phyloP scores from a whole-genome alignment of 2,113 vertebrate species.

The Calonectris borealis region DNA sequence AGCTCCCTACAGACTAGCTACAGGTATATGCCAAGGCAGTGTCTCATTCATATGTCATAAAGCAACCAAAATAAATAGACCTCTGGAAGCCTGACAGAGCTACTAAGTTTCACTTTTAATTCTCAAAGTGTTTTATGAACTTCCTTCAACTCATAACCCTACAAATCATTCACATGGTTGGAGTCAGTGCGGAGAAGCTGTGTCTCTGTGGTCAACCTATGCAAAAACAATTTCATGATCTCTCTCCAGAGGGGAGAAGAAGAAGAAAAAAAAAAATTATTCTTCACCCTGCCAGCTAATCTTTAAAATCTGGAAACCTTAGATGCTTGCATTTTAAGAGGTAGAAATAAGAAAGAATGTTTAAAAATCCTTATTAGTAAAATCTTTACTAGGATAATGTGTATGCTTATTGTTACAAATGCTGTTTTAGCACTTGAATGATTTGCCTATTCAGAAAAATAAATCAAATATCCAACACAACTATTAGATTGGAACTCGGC shows the following conservation, averaged over 20 bases:
- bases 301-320: conserved; percentile 21
- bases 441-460: background rate
- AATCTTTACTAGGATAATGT: background rate
- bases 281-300: conserved; percentile 6
- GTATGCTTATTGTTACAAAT: background rate
- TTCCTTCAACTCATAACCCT: background rate
- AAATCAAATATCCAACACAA: background rate
- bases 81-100: background rate
- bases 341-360: background rate
- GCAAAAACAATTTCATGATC: background rate
- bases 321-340: conserved; percentile 1
- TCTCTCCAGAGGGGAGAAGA: background rate
- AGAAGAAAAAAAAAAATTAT: background rate
- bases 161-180: background rate
- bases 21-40: background rate
- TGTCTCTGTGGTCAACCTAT: background rate
- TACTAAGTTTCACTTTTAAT: background rate
- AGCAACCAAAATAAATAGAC: background rate
- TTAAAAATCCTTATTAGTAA: conserved; percentile 31
- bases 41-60: background rate
- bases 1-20: background rate
- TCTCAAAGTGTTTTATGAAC: background rate
- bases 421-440: background rate
- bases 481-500: background rate
- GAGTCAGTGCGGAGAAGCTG: background rate